phyloP scores from a whole-genome alignment of 2,113 vertebrate genomes.

The Erythrolamprus reginae region DNA sequence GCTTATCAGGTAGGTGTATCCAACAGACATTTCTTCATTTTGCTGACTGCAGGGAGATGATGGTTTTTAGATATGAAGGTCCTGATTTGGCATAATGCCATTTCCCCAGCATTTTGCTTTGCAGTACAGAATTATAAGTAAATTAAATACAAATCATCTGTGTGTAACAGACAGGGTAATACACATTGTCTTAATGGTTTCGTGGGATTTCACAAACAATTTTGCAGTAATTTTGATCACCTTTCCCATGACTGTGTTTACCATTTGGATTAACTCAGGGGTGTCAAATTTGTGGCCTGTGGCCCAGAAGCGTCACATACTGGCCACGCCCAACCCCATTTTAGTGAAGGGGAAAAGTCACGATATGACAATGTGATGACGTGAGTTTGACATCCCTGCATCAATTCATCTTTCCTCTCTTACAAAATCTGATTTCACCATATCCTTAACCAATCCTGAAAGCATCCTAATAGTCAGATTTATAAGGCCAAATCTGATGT shows the following conservation, averaged over 20 bases:
- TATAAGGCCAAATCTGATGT: not conserved
- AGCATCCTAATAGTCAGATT: not conserved
- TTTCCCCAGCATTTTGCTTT: slow-evolving; percentile 31
- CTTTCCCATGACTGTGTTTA: not conserved
- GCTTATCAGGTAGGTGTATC: slow-evolving; percentile 41
- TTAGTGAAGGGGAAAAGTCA: too few species aligned
- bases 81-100: slow-evolving; percentile 34
- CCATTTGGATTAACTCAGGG: not conserved
- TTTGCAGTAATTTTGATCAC: not conserved
- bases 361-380: too few species aligned
- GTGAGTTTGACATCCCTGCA: too few species aligned
- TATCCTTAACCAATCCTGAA: not conserved
- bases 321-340: too few species aligned
- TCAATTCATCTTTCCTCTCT: not conserved
- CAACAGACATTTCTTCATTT: slow-evolving; percentile 24
- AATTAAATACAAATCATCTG: slow-evolving; percentile 48
- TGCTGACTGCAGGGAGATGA: slow-evolving; percentile 38
- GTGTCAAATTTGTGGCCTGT: too few species aligned
- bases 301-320: too few species aligned
- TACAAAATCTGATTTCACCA: not conserved
- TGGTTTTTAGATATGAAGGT: slow-evolving; percentile 38
- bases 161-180: slow-evolving; percentile 32
- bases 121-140: slow-evolving; percentile 46
- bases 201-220: slow-evolving; percentile 37
- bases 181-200: slow-evolving; percentile 34